Evolutionary conservation across 1,140 invertebrate genomes (phyloP).

Genomic region (Saccostrea glomerata): DNA sequence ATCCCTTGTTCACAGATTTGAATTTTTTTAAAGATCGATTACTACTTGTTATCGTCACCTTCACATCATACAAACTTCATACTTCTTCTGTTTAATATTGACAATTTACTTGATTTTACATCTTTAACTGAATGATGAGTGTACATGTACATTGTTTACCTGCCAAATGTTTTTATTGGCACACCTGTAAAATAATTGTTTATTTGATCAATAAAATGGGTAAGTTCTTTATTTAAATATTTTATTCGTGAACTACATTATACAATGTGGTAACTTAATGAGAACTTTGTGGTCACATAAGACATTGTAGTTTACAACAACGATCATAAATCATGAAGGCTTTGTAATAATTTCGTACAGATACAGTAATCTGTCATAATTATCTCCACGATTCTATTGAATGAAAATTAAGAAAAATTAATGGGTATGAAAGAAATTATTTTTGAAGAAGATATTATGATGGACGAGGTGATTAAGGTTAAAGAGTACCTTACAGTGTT

Average conservation of each 20-base stretch:
- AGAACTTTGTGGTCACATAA: not conserved
- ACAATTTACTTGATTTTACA: no score
- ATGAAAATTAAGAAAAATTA: not conserved
- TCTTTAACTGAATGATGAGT: no score
- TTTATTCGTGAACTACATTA: not conserved
- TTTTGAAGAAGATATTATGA: not conserved
- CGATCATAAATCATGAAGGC: not conserved
- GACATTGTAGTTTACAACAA: not conserved
- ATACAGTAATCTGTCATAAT: not conserved
- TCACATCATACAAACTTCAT: no score
- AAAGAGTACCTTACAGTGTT: not conserved
- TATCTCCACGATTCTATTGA: not conserved
- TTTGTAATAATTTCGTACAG: not conserved
- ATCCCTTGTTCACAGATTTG: no score
- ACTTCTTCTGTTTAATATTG: no score
- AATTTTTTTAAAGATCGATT: no score
- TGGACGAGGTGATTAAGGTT: not conserved
- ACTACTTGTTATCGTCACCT: no score
- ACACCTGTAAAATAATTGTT: not conserved
- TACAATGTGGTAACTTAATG: not conserved
- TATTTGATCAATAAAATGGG: not conserved
- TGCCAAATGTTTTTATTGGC: not conserved
- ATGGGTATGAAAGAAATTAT: not conserved
- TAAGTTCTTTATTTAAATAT: not conserved
- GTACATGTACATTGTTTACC: not conserved